Evolutionary conservation across 2,888 invertebrate species (phyloP).

Genomic region (Amphimallon solstitiale): DNA sequence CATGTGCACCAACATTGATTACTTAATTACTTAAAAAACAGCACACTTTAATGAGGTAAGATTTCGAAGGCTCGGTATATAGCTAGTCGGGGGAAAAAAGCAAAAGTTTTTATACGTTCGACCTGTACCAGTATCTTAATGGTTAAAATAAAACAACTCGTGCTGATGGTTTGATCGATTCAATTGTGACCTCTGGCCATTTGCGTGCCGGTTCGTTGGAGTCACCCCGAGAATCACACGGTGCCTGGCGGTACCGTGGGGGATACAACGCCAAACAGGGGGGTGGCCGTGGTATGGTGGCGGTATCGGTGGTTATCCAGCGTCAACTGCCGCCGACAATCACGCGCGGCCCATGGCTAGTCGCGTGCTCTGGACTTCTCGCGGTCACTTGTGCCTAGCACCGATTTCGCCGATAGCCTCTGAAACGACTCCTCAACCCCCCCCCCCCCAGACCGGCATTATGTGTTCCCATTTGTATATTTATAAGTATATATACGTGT

Average conservation of each 20-base stretch:
- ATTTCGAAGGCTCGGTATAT: too few relatives aligned
- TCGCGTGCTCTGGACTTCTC: conserved; percentile 56
- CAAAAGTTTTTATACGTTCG: too few relatives aligned
- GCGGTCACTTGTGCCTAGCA: conserved; percentile 57
- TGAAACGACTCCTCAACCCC: not conserved
- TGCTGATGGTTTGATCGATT: conserved; percentile 59
- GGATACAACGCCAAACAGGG: conserved; percentile 19
- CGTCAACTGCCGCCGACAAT: conserved; percentile 49
- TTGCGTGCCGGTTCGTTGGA: conserved; percentile 56
- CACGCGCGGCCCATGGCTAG: conserved; percentile 63
- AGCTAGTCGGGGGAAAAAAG: too few relatives aligned
- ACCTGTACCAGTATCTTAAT: conserved; percentile 25
- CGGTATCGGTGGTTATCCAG: conserved; percentile 41
- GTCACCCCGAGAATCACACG: conserved; percentile 46
- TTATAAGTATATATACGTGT: conserved; percentile 5
- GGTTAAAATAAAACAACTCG: conserved; percentile 15
- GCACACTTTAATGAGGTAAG: too few relatives aligned
- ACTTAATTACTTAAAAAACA: too few relatives aligned
- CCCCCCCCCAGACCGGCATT: too few relatives aligned
- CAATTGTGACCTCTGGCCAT: conserved; percentile 63
- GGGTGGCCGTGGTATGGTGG: conserved; percentile 8
- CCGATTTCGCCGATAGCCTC: conserved; percentile 42
- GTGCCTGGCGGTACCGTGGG: conserved; percentile 53
- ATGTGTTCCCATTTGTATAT: conserved; percentile 20
- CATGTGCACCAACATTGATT: too few relatives aligned